Percentiles rank a stretch among this genome's conserved stretches.
These are phyloP conservation scores for Nomada hirtipes DNA, from an alignment of 2,888 invertebrate species.

Conservation along the genomic window DNA sequence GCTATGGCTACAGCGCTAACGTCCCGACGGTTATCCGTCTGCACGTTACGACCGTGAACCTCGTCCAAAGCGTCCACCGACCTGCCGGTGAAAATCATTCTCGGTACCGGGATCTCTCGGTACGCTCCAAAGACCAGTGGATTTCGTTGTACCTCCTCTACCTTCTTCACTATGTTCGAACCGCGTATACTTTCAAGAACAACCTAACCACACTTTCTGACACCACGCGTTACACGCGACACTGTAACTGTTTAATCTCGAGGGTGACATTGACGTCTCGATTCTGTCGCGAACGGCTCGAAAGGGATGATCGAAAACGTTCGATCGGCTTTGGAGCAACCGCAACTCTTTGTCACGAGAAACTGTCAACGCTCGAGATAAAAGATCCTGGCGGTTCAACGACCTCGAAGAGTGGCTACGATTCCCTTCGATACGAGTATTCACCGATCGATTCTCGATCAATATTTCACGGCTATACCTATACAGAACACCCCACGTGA, in stretches of 20 bases:
- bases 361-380: constrained; percentile 1
- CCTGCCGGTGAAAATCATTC: constrained; percentile 82
- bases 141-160: constrained; percentile 26
- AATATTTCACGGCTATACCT: not conserved
- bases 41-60: constrained; percentile 68
- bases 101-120: constrained; percentile 24
- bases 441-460: constrained; percentile 13
- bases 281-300: not conserved
- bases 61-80: constrained; percentile 80
- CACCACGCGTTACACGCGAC: constrained; percentile 29
- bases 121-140: constrained; percentile 26
- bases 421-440: not conserved
- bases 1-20: constrained; percentile 83
- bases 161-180: not conserved
- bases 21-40: constrained; percentile 71
- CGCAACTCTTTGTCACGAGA: not conserved
- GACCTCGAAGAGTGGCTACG: not conserved
- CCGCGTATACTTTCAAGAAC: constrained; percentile 30
- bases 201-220: constrained; percentile 39
- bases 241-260: constrained; percentile 16
- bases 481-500: constrained; percentile 3
- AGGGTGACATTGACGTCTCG: constrained; percentile 46
- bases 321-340: not conserved
- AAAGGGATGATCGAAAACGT: constrained; percentile 4
- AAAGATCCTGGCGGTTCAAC: constrained; percentile 34